Base-by-base conservation (phyloP, 2,888 invertebrate species). In the Zelleria hepariella region DNA sequence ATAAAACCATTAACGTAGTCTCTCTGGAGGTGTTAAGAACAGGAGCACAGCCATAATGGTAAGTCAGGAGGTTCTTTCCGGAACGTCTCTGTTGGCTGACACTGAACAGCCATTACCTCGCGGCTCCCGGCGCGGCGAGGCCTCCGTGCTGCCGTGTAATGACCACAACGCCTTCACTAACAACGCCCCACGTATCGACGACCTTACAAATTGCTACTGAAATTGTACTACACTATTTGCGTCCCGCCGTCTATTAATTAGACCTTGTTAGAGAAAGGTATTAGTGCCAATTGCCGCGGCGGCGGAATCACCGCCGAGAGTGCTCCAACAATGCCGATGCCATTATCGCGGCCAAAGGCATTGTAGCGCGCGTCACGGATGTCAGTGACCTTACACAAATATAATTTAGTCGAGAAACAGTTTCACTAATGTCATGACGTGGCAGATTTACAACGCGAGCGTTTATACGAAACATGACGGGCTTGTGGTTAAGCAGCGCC, bases 391-490 rank as follows among this genome's bases (percentile, higher is more conserved):
- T 57, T 18, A n/a, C 48, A 18, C 57, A 47, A 48, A 47, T 48
- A 57, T 49, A 24, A 57, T 57, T 57, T 23, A 75, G 72, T 73
- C 64, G 72, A 72, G 68, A 68, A 74, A 69, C 68, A 69, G 70
- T 71, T 66, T 69, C 63, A 65, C 65, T 65, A 65, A 62, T 66
- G 72, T 75, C 67, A 69, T 71, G 72, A 69, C 69, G 67, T 64
- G 66, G 67, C 73, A 73, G 74, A 78, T 78, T 80, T 78, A 79
- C 70, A 74, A 68, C 67, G 32, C 54, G 67, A 66, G 65, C 69
- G 71, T 72, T 70, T 72, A 73, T 72, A 75, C 70, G 67, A 69
- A 74, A 75, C 79, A 78, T 75, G 80, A 79, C 78, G 74, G 70
- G 15, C 67, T 71, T 71, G 71, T 71, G 70, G 75, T 79, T 73